Evolutionary conservation across 2,113 vertebrate genomes (phyloP), one percentile per base, ranked within the genome.

Genomic region (Prolemur simus): DNA sequence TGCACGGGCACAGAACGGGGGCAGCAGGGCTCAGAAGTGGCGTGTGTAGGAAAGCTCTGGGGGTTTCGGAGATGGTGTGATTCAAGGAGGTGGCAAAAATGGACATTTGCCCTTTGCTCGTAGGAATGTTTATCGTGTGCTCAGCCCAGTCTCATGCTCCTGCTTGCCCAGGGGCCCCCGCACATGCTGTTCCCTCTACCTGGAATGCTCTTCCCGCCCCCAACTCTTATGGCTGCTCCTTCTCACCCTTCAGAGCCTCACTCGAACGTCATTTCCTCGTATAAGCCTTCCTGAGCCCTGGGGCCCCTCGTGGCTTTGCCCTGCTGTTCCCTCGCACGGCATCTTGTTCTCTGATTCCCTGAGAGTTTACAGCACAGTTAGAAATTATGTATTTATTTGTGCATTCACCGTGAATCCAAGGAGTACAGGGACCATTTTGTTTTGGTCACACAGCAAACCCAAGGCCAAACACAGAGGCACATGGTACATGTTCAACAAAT

Each of bases 201-300:
- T 29, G 56, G 15, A 66, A 64, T 2, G 3, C 32, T 87, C 10
- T 52, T 69, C 52, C 73, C 17, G 0, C 9, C 1, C 11, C 21
- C 34, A 42, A 1, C 17, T 63, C 60, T 11, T 27, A 4, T 12
- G 13, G 37, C 37, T 45, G 64, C 15, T n/a, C 2, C 63, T 81
- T 47, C n/a, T 32, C 29, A 29, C 18, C 69, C n/a, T 93, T 74
- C n/a, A 32, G 27, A 49, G 23, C 83, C 37, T 17, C 68, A 54
- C 37, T 68, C 34, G 15, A 54, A 2, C 29, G n/a, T 56, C n/a
- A 25, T 12, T 34, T 69, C 60, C 49, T 66, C 10, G 0, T 11
- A 37, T 2, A 29, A 25, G 1, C 10, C 14, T n/a, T 84, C 27
- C 34, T 6, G 21, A 54, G 13, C 2, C 5, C 21, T 3, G 3